These are phyloP conservation scores for Lasioglossum lativentre DNA, from an alignment of 2,888 invertebrate genomes.

Conservation along the genomic window DNA sequence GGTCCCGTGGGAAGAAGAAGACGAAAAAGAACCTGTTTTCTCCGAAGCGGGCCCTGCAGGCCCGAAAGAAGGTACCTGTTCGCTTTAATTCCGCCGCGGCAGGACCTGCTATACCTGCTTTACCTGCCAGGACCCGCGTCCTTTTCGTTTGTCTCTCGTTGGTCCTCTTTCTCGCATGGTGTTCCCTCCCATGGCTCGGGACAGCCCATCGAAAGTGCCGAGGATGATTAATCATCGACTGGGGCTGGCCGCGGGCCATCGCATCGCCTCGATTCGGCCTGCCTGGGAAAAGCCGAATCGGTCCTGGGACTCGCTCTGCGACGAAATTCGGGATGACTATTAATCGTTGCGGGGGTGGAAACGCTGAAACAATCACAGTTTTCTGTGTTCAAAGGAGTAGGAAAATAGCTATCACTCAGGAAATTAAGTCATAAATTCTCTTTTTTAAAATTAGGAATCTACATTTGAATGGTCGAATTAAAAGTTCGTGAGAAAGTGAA, in stretches of 20 bases:
- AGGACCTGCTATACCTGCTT: conserved; percentile 71
- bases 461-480: neutral
- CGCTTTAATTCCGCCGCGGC: conserved; percentile 81
- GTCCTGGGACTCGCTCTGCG: neutral
- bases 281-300: conserved; percentile 19
- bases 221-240: conserved; percentile 44
- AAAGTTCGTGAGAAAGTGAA: neutral
- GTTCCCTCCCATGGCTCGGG: conserved; percentile 5
- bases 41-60: conserved; percentile 68
- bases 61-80: conserved; percentile 80
- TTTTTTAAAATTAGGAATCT: neutral
- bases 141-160: conserved; percentile 54
- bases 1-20: conserved; percentile 69
- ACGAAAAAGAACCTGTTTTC: conserved; percentile 81
- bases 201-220: conserved; percentile 29
- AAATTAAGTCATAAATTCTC: neutral
- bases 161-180: conserved; percentile 13
- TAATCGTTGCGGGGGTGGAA: neutral
- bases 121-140: conserved; percentile 49
- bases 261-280: neutral
- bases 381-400: neutral
- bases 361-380: neutral
- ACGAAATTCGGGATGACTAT: neutral
- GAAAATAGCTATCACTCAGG: neutral
- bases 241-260: neutral